Percentiles rank a stretch among this genome's conserved stretches.
Conservation (phyloP, 1,140 invertebrate species). For the Trichonephila clavata region DNA sequence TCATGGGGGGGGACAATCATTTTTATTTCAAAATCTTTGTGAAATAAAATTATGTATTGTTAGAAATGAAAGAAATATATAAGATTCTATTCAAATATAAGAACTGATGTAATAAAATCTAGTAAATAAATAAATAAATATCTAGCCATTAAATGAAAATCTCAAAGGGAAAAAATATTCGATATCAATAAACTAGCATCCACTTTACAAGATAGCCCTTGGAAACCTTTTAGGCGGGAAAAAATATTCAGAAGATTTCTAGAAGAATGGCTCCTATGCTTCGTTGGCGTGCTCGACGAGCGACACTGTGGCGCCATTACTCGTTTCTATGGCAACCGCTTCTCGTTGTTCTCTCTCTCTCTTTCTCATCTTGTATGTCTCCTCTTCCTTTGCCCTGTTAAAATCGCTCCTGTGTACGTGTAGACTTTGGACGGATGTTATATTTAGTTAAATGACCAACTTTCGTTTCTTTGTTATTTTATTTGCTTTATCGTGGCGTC, state of each 20-base stretch:
- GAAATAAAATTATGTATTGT: background rate
- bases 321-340: slow-evolving; percentile 59
- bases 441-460: background rate
- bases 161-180: background rate
- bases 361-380: slow-evolving; percentile 35
- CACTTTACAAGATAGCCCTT: background rate
- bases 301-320: slow-evolving; percentile 63
- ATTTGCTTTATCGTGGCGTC: background rate
- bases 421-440: background rate
- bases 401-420: slow-evolving; percentile 15
- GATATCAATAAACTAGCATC: background rate
- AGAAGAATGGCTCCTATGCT: slow-evolving; percentile 8
- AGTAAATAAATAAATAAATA: background rate
- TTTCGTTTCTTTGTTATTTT: background rate
- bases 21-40: background rate
- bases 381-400: background rate
- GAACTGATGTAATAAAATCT: background rate
- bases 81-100: background rate
- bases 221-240: slow-evolving; percentile 65
- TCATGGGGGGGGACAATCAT: too few relatives aligned
- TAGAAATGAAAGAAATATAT: background rate
- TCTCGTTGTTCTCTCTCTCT: slow-evolving; percentile 39
- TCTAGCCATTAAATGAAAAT: background rate
- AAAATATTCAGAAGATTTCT: slow-evolving; percentile 37
- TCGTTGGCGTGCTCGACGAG: slow-evolving; percentile 48